Evolutionary conservation across 2,113 vertebrate species (phyloP).

Genomic region (Rhabdomys dilectus): DNA sequence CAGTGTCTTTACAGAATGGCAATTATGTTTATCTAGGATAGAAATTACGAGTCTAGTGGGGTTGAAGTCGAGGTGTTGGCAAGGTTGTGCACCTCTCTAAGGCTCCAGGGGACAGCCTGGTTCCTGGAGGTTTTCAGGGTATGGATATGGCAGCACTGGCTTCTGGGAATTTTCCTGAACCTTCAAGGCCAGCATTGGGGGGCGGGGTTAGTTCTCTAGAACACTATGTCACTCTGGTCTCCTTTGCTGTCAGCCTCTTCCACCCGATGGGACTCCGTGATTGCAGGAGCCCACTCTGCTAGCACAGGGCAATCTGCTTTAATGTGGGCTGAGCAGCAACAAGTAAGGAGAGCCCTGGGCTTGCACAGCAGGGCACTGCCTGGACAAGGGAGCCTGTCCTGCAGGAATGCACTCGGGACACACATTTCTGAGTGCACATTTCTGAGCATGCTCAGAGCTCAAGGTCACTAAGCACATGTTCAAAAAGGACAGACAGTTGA

Average conservation of each 20-base stretch:
- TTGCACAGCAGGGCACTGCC: not conserved
- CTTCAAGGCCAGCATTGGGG: not conserved
- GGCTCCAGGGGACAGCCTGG: not conserved
- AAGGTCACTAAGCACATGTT: not conserved
- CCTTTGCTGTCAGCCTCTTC: not conserved
- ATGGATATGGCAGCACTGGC: not conserved
- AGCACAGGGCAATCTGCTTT: not conserved
- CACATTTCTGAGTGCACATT: not conserved
- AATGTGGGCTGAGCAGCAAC: not conserved
- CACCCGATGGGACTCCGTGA: not conserved
- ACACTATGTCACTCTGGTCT: no score
- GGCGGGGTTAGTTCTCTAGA: no score
- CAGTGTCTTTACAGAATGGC: not conserved
- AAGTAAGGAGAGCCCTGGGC: not conserved
- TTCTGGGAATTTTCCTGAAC: not conserved
- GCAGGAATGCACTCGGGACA: not conserved
- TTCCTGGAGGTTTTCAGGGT: not conserved
- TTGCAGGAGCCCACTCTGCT: not conserved
- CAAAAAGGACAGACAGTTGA: not conserved
- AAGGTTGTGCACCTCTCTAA: not conserved
- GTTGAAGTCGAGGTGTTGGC: not conserved
- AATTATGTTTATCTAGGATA: not conserved
- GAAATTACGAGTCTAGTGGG: not conserved
- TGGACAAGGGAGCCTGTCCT: not conserved
- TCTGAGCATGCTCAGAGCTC: not conserved